Evolutionary conservation across 2,797 vertebrate genomes (phyloP), one percentile per base, ranked within the genome.

Genomic region (Sparus aurata): DNA sequence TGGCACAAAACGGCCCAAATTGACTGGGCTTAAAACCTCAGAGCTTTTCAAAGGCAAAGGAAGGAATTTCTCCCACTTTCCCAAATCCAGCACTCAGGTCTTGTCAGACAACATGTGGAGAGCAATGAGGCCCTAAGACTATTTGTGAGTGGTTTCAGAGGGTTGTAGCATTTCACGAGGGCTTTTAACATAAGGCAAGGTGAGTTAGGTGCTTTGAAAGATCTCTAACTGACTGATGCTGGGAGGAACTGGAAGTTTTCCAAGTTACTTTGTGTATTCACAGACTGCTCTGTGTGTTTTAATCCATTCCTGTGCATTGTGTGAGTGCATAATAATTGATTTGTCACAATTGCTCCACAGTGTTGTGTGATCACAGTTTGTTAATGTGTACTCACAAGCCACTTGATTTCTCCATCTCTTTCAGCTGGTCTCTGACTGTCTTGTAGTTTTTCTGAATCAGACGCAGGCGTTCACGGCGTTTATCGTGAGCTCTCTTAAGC

Each of bases 401-500:
- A 85, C 90, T 88, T 2, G 85, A 87, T 86, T 96, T 96, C 83
- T 98, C 95, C 84, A 93, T 91, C 83, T 97, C 95, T 82, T 96
- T 97, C 90, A 97, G 95, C 87, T 97, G 97, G 73, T 97, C 95
- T 93, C 94, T 96, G 79, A 97, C 84, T 49, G 90, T 91, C 91
- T 93, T 97, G 95, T 97, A 97, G 96, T 95, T 96, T 92, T 92
- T 95, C 92, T 98, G 97, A 86, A 99, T 96, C 83, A 97, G 94
- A 90, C 94, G 94, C 65, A 99, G 93, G 60, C 96, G 96, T 87
- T 97, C 95, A 50, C 92, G 93, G 3, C 92, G 85, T 85, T 96
- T 96, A 87, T 96, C 95, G 80, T 97, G 96, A 84, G 95, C 96
- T 91, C 87, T 92, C 93, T 91, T 95, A 84, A 99, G 94, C 89